Conservation (phyloP, 2,888 invertebrate species). For the Toxonevra muliebris region DNA sequence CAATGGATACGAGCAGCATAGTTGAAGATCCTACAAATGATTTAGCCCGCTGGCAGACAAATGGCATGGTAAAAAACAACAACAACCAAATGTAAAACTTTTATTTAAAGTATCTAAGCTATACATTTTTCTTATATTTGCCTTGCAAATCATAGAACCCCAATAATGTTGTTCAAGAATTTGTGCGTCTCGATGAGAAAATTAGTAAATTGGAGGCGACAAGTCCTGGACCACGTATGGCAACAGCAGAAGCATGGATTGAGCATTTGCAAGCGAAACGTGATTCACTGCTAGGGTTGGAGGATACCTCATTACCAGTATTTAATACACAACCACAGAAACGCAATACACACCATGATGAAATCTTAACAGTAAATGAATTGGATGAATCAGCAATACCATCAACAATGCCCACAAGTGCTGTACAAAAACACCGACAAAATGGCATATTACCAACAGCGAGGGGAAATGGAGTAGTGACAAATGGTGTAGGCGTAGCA, state of each 20-base stretch:
- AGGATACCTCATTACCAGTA: conserved; percentile 35
- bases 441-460: conserved; percentile 28
- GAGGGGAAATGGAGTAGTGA: conserved; percentile 17
- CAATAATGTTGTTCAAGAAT: conserved; percentile 54
- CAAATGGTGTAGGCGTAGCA: conserved; percentile 30
- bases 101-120: neutral
- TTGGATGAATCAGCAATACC: conserved; percentile 17
- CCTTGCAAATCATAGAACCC: conserved; percentile 40
- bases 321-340: conserved; percentile 12
- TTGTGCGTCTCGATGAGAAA: conserved; percentile 58
- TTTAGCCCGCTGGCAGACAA: conserved; percentile 41
- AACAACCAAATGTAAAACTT: conserved; percentile 21
- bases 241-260: conserved; percentile 63
- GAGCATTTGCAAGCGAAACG: conserved; percentile 58
- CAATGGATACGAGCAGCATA: conserved; percentile 51
- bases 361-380: conserved; percentile 24
- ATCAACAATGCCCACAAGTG: neutral
- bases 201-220: conserved; percentile 58
- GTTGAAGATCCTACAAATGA: conserved; percentile 40
- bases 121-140: conserved; percentile 8
- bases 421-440: conserved; percentile 16
- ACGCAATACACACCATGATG: conserved; percentile 2
- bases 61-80: conserved; percentile 34
- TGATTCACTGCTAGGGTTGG: conserved; percentile 49
- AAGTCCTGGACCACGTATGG: conserved; percentile 62